Conservation (phyloP, 1,140 invertebrate species). For the Euwallacea similis region DNA sequence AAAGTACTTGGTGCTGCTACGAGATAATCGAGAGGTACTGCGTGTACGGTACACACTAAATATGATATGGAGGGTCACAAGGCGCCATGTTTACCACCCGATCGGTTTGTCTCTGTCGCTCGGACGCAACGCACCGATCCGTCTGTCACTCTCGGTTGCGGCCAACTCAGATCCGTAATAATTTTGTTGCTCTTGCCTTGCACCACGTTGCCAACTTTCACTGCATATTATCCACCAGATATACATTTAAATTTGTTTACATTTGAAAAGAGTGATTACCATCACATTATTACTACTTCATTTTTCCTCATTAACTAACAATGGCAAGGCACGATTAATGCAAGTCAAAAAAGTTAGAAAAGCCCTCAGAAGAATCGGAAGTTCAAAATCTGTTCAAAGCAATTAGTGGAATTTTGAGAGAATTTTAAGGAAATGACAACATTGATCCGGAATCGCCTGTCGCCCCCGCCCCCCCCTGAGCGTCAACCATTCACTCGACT, state of each 20-base stretch:
- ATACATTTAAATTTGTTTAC: too few species aligned
- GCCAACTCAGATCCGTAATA: constrained; percentile 27
- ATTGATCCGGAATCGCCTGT: constrained; percentile 34
- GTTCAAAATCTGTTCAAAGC: too few species aligned
- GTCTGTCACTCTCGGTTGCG: constrained; percentile 34
- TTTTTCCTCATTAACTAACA: too few species aligned
- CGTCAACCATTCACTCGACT: constrained; percentile 42
- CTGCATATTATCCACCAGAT: not conserved
- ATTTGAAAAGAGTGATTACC: too few species aligned
- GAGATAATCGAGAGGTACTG: constrained; percentile 48
- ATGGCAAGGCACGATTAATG: too few species aligned
- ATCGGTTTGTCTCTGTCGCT: constrained; percentile 44
- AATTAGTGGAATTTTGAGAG: not conserved
- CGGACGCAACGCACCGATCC: constrained; percentile 42
- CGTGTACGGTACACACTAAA: constrained; percentile 48
- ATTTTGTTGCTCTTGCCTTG: constrained; percentile 34
- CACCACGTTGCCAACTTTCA: constrained; percentile 13
- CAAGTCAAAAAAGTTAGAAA: too few species aligned
- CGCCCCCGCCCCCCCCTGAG: constrained; percentile 37
- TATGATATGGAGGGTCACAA: constrained; percentile 52
- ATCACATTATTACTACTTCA: too few species aligned
- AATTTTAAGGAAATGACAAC: constrained; percentile 14
- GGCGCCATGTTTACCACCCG: constrained; percentile 53
- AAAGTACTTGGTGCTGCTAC: constrained; percentile 31
- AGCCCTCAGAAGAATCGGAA: too few species aligned